Conservation (phyloP, 1,140 invertebrate species). For the Ceratitis capitata region DNA sequence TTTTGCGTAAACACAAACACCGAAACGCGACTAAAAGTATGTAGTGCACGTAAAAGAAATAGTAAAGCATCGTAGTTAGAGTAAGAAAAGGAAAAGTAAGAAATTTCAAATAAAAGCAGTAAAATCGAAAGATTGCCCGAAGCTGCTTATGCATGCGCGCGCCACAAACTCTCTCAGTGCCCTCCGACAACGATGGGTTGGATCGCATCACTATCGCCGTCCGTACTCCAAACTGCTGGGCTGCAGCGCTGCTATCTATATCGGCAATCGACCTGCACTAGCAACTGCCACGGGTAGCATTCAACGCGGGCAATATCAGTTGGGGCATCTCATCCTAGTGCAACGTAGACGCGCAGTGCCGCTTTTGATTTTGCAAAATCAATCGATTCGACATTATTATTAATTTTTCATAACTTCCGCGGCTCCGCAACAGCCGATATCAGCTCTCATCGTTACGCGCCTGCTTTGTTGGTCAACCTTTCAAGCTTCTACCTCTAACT, state of each 20-base stretch:
- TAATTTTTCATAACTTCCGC: conserved; percentile 66
- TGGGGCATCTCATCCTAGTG: not conserved
- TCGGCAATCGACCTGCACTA: not conserved
- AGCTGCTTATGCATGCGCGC: conserved; percentile 15
- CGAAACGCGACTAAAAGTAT: no score
- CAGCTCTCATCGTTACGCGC: conserved; percentile 41
- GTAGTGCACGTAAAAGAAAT: no score
- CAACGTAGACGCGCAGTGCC: not conserved
- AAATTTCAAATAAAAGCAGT: no score
- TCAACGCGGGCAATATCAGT: not conserved
- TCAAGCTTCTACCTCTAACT: no score
- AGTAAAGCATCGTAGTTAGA: no score
- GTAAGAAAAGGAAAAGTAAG: no score
- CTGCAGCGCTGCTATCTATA: conserved; percentile 23
- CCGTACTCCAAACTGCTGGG: no score
- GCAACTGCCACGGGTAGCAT: conserved; percentile 7
- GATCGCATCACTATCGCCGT: not conserved
- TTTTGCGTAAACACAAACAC: not conserved
- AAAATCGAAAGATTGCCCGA: not conserved
- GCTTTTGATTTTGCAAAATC: conserved; percentile 52
- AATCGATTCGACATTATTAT: conserved; percentile 66
- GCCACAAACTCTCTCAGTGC: not conserved
- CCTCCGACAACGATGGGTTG: not conserved
- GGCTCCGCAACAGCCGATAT: conserved; percentile 52
- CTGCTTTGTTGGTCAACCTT: not conserved